Percentiles rank a stretch among this genome's conserved stretches.
phyloP scores from a whole-genome alignment of 2,113 vertebrate species.

The Rhadina sibilatrix region DNA sequence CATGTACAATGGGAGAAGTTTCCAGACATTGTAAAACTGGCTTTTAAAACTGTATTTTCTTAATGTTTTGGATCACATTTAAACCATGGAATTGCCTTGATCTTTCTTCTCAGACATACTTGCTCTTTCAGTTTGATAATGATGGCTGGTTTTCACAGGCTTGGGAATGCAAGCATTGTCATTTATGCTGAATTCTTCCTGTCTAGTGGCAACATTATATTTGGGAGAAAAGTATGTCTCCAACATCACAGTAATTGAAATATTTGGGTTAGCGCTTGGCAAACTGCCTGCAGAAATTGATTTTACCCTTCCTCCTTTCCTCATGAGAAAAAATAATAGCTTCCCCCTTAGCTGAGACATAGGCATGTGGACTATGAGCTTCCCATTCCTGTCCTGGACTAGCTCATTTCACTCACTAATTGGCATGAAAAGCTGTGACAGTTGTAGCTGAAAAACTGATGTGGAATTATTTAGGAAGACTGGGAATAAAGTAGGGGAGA shows the following conservation, averaged over 20 bases:
- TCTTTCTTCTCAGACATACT: neutral
- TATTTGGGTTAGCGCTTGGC: neutral
- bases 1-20: neutral
- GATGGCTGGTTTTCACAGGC: neutral
- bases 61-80: conserved; percentile 12
- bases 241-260: neutral
- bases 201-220: neutral
- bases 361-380: neutral
- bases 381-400: neutral
- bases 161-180: neutral
- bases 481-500: neutral
- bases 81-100: conserved; percentile 4
- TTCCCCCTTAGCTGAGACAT: neutral
- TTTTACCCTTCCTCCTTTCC: neutral
- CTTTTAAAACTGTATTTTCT: neutral
- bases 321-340: neutral
- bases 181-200: conserved; percentile 14
- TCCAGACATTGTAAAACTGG: neutral
- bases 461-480: neutral
- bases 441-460: neutral
- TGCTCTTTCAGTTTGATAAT: neutral
- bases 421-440: neutral
- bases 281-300: neutral
- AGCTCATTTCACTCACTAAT: neutral
- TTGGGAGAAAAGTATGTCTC: neutral